Evolutionary conservation across 2,797 vertebrate genomes (phyloP), one percentile per base, ranked within the genome.

Genomic region (Lacerta bilineata): DNA sequence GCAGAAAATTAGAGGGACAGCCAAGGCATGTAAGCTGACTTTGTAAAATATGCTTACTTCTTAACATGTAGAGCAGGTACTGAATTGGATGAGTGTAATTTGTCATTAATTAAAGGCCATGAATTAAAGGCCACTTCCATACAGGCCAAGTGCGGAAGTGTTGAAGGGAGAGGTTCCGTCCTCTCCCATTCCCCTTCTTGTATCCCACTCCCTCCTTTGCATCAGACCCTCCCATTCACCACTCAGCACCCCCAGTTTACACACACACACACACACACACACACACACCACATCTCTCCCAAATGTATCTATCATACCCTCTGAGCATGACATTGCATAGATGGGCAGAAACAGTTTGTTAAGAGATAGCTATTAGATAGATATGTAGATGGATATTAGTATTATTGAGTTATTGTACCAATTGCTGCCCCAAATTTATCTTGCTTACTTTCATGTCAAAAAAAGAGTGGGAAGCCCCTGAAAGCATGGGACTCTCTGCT

Each of bases 21-120:
- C 5, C 23, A 33, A 72, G 69, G 11, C 2, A 8, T 46, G 43
- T 55, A n/a, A 72, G n/a, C 43, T n/a, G 11, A 68, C 27, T 69
- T 82, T 46, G 46, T 69, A 55, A 11, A 55, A 72, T 72, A 83
- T 33, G 20, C 66, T 83, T 83, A 29, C 82, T 72, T 72, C 68
- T 72, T n/a, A 15, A 6, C 25, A 55, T 29, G 36, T 68, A 68
- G 66, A 8, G 27, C 25, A 68, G 23, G 3, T 25, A 68, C 23
- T 68, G 43, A 43, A 33, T 10, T 71, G 68, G 71, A 50, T 83
- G 18, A 71, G 20, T 72, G 3, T 41, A 72, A 83, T 71, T 83
- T 50, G 23, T 50, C 33, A 72, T 33, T 55, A 50, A 83, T 50
- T 72, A 71, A 72, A 71, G 66, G 43, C 17, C 43, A 50, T 23